A percentile compares a stretch with the other conserved stretches of the same genome.
Evolutionary conservation across 2,797 vertebrate genomes (phyloP).

Genomic region (Meriones psammophilus): DNA sequence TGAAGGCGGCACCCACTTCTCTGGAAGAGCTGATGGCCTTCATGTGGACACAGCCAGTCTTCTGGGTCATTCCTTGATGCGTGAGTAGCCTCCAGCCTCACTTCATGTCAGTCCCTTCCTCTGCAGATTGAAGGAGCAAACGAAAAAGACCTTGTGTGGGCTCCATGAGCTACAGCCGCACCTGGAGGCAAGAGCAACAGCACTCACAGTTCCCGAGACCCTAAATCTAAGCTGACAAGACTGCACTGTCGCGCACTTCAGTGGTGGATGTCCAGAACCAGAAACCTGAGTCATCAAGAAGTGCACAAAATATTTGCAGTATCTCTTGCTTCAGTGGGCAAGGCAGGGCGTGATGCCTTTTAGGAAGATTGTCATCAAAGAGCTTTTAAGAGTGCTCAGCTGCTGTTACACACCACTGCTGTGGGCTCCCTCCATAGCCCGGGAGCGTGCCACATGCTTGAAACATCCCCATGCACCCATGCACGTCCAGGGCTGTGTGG

Average conservation of each 20-base stretch:
- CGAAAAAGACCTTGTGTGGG: neutral
- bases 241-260: accelerated
- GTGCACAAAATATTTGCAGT: accelerated
- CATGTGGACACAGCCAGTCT: neutral
- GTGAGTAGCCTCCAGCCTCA: accelerated
- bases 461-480: accelerated
- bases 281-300: neutral
- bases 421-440: neutral
- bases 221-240: accelerated
- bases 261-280: accelerated
- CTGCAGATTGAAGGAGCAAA: neutral
- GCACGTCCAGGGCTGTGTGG: too few relatives aligned
- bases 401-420: neutral
- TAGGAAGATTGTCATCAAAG: neutral
- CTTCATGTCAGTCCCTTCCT: neutral
- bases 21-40: neutral
- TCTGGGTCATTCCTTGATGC: neutral
- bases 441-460: accelerated
- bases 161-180: neutral
- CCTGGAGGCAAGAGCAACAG: neutral
- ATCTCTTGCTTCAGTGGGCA: neutral
- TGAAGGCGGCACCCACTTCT: neutral
- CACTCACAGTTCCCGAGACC: neutral
- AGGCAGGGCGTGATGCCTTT: neutral
- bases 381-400: neutral